Percentiles rank a stretch among this genome's conserved stretches.
Evolutionary conservation across 1,140 invertebrate species (phyloP).

Genomic region (Habropoda laboriosa): DNA sequence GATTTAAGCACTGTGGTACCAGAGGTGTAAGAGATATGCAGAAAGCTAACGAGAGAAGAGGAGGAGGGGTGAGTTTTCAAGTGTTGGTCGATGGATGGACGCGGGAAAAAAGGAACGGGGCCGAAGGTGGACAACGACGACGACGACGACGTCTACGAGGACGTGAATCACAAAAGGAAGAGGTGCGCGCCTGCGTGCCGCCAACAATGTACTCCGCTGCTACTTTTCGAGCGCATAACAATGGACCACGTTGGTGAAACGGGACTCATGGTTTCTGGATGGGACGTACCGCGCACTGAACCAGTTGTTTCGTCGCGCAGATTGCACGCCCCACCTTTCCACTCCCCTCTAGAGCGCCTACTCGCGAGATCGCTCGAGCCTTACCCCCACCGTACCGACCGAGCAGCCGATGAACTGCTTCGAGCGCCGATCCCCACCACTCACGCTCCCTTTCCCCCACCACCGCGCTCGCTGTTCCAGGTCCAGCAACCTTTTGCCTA

Average conservation of each 20-base stretch:
- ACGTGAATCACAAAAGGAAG: constrained; percentile 53
- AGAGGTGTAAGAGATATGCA: too few relatives aligned
- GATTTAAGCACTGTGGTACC: too few relatives aligned
- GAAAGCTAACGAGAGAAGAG: too few relatives aligned
- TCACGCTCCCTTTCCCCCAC: constrained; percentile 15
- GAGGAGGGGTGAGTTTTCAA: neutral
- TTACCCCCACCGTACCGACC: constrained; percentile 14
- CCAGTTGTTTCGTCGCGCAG: constrained; percentile 57
- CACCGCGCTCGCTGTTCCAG: neutral
- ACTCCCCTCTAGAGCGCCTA: constrained; percentile 2
- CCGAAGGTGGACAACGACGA: neutral
- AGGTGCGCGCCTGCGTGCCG: constrained; percentile 69
- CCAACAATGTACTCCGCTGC: constrained; percentile 73
- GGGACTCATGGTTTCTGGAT: constrained; percentile 75
- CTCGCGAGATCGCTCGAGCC: neutral
- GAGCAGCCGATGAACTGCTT: constrained; percentile 18
- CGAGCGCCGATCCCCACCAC: constrained; percentile 21
- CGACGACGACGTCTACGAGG: neutral
- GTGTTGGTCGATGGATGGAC: neutral
- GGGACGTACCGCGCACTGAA: constrained; percentile 75
- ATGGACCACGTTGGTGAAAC: constrained; percentile 74
- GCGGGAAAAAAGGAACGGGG: constrained; percentile 27
- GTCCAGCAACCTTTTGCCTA: constrained; percentile 51
- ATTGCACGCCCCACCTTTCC: constrained; percentile 57
- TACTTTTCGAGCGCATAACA: constrained; percentile 75